phyloP scores from a whole-genome alignment of 2,113 vertebrate genomes.

The Cebus imitator region DNA sequence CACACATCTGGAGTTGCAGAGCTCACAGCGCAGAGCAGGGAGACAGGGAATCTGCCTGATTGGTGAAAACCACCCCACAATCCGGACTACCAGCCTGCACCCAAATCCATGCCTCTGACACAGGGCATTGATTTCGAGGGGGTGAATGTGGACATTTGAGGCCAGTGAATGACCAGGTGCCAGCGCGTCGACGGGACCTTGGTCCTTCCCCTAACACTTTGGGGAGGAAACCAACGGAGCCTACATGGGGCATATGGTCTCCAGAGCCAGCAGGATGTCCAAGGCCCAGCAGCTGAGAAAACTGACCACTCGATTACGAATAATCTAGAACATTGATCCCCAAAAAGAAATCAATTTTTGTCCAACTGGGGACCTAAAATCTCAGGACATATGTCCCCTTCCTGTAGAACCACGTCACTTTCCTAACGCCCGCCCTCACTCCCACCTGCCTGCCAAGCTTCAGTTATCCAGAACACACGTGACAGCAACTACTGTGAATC shows the following conservation, averaged over 20 bases:
- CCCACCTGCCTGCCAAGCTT: neutral
- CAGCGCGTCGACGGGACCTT: neutral
- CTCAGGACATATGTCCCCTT: neutral
- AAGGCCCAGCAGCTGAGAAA: neutral
- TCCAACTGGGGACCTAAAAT: neutral
- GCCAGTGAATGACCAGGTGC: neutral
- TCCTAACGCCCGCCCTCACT: fast-evolving
- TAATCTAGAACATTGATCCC: neutral
- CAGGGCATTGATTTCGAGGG: neutral
- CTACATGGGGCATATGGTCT: fast-evolving
- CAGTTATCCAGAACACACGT: neutral
- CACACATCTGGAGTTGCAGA: neutral
- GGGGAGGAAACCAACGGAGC: fast-evolving
- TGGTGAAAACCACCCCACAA: fast-evolving
- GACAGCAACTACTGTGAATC: fast-evolving
- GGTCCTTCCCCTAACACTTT: fast-evolving
- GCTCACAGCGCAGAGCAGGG: fast-evolving
- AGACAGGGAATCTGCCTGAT: neutral
- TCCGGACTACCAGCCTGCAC: neutral
- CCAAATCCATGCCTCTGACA: neutral
- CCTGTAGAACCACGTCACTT: neutral
- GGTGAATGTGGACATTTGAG: neutral
- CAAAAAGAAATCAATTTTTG: no score
- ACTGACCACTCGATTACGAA: neutral
- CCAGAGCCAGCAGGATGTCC: neutral